Percentiles rank a stretch among this genome's conserved stretches.
Conservation (phyloP, 2,888 invertebrate species). For the Endomychus coccineus region DNA sequence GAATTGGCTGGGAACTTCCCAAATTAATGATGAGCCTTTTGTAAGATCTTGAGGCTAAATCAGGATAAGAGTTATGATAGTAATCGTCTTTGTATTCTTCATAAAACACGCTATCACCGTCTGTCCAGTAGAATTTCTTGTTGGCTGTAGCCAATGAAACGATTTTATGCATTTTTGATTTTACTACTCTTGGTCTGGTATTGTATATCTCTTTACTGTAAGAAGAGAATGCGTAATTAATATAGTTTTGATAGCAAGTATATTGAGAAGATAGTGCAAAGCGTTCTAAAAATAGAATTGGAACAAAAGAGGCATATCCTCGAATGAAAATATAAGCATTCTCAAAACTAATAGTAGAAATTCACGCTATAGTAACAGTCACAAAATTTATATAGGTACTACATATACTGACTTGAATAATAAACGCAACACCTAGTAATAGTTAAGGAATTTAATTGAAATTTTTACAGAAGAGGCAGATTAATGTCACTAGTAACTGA, state of each 20-base stretch:
- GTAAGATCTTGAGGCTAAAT: constrained; percentile 38
- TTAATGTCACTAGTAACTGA: too few species aligned
- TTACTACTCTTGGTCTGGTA: constrained; percentile 66
- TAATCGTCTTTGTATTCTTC: constrained; percentile 74
- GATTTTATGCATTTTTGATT: constrained; percentile 66
- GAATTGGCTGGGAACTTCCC: constrained; percentile 68
- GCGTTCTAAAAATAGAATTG: too few species aligned
- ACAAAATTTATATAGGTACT: too few species aligned
- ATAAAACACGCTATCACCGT: constrained; percentile 64
- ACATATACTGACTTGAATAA: too few species aligned
- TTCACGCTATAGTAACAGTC: too few species aligned
- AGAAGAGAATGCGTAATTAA: constrained; percentile 4
- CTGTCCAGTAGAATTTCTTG: constrained; percentile 81
- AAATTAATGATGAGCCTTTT: constrained; percentile 49
- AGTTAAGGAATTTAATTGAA: too few species aligned
- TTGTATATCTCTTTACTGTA: constrained; percentile 61
- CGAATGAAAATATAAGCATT: too few species aligned
- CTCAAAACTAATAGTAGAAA: too few species aligned
- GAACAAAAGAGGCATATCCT: too few species aligned
- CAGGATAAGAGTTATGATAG: constrained; percentile 69
- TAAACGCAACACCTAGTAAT: too few species aligned
- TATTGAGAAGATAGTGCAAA: neutral
- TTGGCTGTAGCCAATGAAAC: constrained; percentile 68
- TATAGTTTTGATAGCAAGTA: neutral
- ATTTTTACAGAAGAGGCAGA: too few species aligned